Evolutionary conservation across 2,797 vertebrate genomes (phyloP).

Genomic region (Ceyx erithaca): DNA sequence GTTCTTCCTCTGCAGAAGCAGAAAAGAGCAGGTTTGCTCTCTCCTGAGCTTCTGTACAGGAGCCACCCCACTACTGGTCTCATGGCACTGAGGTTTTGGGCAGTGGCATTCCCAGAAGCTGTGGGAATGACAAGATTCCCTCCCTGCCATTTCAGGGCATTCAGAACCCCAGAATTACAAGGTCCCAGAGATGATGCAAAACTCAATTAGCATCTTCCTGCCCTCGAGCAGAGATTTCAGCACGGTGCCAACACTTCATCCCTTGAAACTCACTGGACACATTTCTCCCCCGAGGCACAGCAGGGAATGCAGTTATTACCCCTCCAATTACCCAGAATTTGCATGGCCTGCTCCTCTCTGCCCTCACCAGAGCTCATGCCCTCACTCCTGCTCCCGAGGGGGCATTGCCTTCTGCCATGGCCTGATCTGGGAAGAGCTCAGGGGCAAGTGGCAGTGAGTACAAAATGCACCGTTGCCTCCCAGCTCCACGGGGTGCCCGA

Average conservation of each 20-base stretch:
- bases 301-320: background rate
- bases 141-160: background rate
- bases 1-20: background rate
- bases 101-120: background rate
- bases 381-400: rapidly evolving
- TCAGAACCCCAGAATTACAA: background rate
- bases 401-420: background rate
- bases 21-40: background rate
- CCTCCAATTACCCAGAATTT: background rate
- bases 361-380: background rate
- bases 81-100: background rate
- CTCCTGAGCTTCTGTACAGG: background rate
- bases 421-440: background rate
- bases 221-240: background rate
- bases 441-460: background rate
- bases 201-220: background rate
- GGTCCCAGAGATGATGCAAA: background rate
- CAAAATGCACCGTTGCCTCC: background rate
- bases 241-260: background rate
- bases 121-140: background rate
- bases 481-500: background rate
- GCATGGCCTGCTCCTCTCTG: background rate
- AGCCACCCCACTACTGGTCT: background rate
- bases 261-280: background rate
- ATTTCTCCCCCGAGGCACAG: background rate